A percentile compares a stretch with the other conserved stretches of the same genome.
phyloP scores from a whole-genome alignment of 37 sponge, comb jelly and placozoan species.

The Chondrosia reniformis region DNA sequence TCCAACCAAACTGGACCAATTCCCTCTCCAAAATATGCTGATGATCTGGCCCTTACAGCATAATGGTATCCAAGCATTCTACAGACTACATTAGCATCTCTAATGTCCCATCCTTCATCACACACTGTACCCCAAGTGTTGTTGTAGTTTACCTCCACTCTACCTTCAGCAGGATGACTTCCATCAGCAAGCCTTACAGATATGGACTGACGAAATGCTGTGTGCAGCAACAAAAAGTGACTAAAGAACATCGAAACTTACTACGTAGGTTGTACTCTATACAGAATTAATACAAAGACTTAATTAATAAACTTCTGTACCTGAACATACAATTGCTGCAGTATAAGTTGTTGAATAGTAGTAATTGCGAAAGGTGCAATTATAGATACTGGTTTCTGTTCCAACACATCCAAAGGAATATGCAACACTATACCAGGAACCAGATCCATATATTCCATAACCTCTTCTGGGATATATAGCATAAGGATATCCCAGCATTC shows the following conservation, averaged over 20 bases:
- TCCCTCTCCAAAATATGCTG: constrained; percentile 14
- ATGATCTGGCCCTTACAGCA: background rate
- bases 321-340: too few species aligned
- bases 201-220: too few species aligned
- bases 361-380: background rate
- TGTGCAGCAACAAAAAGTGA: too few species aligned
- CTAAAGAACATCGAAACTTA: too few species aligned
- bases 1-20: constrained; percentile 1
- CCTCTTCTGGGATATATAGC: too few species aligned
- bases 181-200: constrained; percentile 12
- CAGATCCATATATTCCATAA: constrained; percentile 13
- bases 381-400: too few species aligned
- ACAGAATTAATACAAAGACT: too few species aligned
- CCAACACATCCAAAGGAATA: too few species aligned
- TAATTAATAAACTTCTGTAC: too few species aligned
- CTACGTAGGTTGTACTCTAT: too few species aligned
- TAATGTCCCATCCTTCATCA: constrained; percentile 3
- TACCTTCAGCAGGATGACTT: background rate
- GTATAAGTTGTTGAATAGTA: constrained; percentile 6
- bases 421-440: too few species aligned
- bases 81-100: constrained; percentile 9
- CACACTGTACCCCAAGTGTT: constrained; percentile 3
- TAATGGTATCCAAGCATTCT: background rate
- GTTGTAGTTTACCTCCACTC: constrained; percentile 16
- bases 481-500: too few species aligned